Base-by-base conservation (phyloP, 2,888 invertebrate genomes). In the Noctua fimbriata region DNA sequence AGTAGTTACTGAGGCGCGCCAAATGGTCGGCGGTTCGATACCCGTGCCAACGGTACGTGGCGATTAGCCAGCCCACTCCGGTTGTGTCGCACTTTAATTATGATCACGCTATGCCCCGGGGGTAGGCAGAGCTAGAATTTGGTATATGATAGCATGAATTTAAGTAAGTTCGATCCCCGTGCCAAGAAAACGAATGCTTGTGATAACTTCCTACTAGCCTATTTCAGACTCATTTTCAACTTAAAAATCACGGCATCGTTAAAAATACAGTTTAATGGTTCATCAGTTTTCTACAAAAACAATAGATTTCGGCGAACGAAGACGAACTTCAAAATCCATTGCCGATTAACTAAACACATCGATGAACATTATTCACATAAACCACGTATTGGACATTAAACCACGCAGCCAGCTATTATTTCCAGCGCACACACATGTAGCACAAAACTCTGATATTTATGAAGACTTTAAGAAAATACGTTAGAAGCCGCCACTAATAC, bases 11-110 rank as follows among this genome's bases (percentile, higher is more conserved):
- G 75, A 67, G 36, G 69, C 81, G 87, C 76, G 85, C 85, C 85
- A 86, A 86, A 86, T 86, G 78, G 84, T 85, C 80, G 85, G 78
- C 65, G 81, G 85, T 81, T 87, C 84, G 78, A 87, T 73, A 49
- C 65, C 79, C 49, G 76, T 84, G 85, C 85, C 85, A 86, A 81
- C 85, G 71, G 67, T 81, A 81, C 76, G 87, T 85, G 85, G 85
- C 85, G 78, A 86, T 85, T 85, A 86, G 85, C 85, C 87, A 85
- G 85, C 70, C 76, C 72, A 55, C 66, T 52, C 65, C 70, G 14
- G 79, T 36, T 72, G 47, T 75, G 73, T 83, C 60, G 80, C 49
- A 69, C 66, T 85, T 83, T 85, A 83, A 85, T 85, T 82, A 85
- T 77, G 84, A 79, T 79, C 71, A 69, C 83, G 65, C 66, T n/a